Evolutionary conservation across 1,140 invertebrate species (phyloP).

Genomic region (Lepidurus packardi): DNA sequence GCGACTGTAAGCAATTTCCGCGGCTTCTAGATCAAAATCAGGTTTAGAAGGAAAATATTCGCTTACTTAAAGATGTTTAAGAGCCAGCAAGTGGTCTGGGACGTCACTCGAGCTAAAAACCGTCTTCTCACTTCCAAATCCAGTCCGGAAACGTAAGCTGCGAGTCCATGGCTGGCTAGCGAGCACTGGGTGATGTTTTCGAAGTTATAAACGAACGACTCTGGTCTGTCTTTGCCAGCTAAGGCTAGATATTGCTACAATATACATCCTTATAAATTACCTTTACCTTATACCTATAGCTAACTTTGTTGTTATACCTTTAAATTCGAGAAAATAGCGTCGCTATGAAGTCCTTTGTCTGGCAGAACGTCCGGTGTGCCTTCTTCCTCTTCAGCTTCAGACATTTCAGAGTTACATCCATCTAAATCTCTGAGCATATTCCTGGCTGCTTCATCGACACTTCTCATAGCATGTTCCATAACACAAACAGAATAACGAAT

Average conservation of each 20-base stretch:
- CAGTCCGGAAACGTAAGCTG: conserved; percentile 8
- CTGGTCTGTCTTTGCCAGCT: neutral
- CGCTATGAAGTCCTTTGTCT: neutral
- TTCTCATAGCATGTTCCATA: neutral
- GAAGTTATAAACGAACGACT: conserved; percentile 1
- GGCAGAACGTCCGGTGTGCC: neutral
- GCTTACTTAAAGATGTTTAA: conserved; percentile 12
- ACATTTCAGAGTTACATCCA: neutral
- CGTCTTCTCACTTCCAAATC: neutral
- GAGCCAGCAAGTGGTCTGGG: neutral
- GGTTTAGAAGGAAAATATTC: neutral
- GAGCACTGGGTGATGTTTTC: neutral
- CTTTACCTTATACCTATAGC: neutral
- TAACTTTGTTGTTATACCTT: neutral
- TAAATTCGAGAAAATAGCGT: neutral
- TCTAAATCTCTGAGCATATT: neutral
- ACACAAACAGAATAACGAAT: neutral
- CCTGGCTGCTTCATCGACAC: neutral
- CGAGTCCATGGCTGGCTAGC: neutral
- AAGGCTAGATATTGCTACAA: neutral
- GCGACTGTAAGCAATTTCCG: neutral
- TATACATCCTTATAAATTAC: neutral
- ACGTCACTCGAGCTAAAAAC: neutral
- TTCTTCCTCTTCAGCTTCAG: neutral
- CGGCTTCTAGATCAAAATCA: neutral